Evolutionary conservation across 1,140 invertebrate species (phyloP).

Genomic region (Zaprionus camerounensis): DNA sequence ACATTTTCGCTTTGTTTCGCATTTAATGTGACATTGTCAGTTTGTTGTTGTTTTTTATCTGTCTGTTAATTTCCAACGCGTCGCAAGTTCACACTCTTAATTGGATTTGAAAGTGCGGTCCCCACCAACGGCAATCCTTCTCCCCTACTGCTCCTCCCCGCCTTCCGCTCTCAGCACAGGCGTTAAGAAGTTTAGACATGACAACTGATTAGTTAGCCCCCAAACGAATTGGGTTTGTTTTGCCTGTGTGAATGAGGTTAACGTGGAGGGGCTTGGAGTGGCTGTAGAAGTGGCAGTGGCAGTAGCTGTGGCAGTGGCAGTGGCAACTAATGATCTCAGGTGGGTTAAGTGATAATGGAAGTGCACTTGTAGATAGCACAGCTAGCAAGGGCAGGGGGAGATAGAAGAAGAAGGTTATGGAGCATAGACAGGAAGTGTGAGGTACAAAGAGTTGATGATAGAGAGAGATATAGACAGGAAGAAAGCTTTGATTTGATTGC

Average conservation of each 20-base stretch:
- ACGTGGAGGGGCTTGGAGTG: conserved; percentile 3
- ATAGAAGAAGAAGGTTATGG: too few relatives aligned
- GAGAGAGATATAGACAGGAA: not conserved
- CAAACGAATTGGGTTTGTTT: conserved; percentile 42
- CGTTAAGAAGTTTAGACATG: conserved; percentile 52
- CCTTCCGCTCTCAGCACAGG: not conserved
- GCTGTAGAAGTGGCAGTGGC: not conserved
- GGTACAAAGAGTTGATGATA: not conserved
- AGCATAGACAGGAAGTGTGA: not conserved
- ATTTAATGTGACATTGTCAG: conserved; percentile 77
- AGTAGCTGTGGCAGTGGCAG: not conserved
- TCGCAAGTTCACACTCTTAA: conserved; percentile 79
- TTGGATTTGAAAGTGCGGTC: conserved; percentile 78
- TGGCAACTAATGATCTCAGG: conserved; percentile 48
- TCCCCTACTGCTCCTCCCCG: not conserved
- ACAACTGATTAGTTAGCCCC: conserved; percentile 68
- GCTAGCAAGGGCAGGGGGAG: not conserved
- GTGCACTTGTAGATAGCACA: not conserved
- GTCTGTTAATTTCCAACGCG: conserved; percentile 70
- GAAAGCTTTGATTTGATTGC: too few relatives aligned
- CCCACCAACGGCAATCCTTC: conserved; percentile 17
- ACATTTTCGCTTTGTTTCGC: conserved; percentile 70
- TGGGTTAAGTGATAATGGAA: conserved; percentile 54
- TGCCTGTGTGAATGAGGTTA: conserved; percentile 67
- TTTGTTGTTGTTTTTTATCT: conserved; percentile 63